Percentiles rank a stretch among this genome's conserved stretches.
Evolutionary conservation across 2,113 vertebrate species (phyloP).

Genomic region (Poecilia latipinna): DNA sequence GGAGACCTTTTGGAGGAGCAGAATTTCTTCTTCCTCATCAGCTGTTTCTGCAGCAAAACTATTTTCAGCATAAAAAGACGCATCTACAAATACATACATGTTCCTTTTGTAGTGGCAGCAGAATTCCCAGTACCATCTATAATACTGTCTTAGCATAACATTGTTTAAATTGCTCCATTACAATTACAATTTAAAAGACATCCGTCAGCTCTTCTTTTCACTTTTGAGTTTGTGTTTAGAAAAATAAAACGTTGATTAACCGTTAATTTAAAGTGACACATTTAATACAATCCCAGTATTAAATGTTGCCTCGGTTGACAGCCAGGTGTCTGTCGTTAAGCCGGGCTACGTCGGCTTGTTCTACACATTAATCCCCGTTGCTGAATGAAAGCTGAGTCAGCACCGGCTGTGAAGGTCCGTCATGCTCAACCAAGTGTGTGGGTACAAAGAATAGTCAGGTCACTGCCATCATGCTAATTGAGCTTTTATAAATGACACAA

Average conservation of each 20-base stretch:
- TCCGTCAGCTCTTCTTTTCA: too few relatives aligned
- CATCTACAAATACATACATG: neutral
- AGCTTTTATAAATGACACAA: constrained; percentile 9
- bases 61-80: neutral
- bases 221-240: too few relatives aligned
- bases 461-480: constrained; percentile 17
- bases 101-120: neutral
- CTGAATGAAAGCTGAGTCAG: constrained; percentile 31
- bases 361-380: constrained; percentile 34
- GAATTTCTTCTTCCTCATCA: neutral
- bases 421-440: constrained; percentile 27
- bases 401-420: constrained; percentile 29
- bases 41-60: neutral
- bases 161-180: neutral
- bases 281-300: neutral
- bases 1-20: neutral
- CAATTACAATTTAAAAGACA: neutral
- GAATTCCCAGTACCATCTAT: neutral
- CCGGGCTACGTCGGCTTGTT: constrained; percentile 14
- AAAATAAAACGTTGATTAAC: too few relatives aligned
- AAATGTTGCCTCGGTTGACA: neutral
- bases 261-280: too few relatives aligned
- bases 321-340: constrained; percentile 4
- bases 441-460: constrained; percentile 14
- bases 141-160: neutral